Conservation (phyloP, 2,888 invertebrate species). For the Palloptera scutellata region DNA sequence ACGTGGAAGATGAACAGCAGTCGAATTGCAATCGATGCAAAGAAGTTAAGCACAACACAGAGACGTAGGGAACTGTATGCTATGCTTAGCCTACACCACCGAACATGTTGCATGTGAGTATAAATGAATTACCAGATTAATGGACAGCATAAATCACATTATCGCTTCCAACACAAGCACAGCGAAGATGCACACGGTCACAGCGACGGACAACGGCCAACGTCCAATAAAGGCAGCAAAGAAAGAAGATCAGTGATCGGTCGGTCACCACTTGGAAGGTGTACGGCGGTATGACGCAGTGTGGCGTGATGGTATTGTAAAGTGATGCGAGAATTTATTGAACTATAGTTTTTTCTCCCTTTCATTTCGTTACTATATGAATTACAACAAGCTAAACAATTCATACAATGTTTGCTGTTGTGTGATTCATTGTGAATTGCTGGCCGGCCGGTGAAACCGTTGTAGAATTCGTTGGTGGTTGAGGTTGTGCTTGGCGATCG, state of each 20-base stretch:
- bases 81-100: neutral
- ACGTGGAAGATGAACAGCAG: slow-evolving; percentile 59
- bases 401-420: neutral
- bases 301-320: slow-evolving; percentile 31
- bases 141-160: slow-evolving; percentile 65
- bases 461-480: slow-evolving; percentile 35
- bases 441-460: slow-evolving; percentile 11
- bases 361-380: too few relatives aligned
- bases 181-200: slow-evolving; percentile 22
- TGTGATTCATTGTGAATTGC: slow-evolving; percentile 11
- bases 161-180: slow-evolving; percentile 55
- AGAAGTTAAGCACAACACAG: slow-evolving; percentile 25
- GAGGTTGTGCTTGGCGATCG: slow-evolving; percentile 34
- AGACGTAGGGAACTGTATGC: slow-evolving; percentile 8
- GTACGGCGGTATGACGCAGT: slow-evolving; percentile 16
- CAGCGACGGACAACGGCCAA: neutral
- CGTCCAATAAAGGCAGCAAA: slow-evolving; percentile 41
- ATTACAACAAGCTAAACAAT: too few relatives aligned
- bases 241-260: slow-evolving; percentile 30
- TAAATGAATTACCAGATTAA: slow-evolving; percentile 65
- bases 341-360: slow-evolving; percentile 38
- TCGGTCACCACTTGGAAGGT: slow-evolving; percentile 5
- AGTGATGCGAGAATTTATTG: slow-evolving; percentile 57
- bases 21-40: slow-evolving; percentile 62
- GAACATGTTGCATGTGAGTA: slow-evolving; percentile 34